Percentiles rank a stretch among this genome's conserved stretches.
These are phyloP conservation scores for Octonoba sinensis DNA, from an alignment of 2,888 invertebrate species.

Conservation along the genomic window DNA sequence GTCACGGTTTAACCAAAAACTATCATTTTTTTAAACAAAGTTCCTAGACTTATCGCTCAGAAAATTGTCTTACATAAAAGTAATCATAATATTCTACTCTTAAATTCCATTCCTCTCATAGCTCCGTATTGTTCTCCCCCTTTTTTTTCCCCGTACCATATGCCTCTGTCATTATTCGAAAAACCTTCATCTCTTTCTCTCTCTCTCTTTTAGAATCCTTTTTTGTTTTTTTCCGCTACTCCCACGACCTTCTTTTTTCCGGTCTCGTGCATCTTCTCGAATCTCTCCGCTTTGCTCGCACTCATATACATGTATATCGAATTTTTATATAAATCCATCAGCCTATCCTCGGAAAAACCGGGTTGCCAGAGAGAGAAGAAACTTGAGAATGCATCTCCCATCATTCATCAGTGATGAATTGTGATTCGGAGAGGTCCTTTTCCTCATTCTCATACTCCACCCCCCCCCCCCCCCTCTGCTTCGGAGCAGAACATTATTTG, in stretches of 20 bases:
- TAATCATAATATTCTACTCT: no score
- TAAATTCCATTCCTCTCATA: no score
- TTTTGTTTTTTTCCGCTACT: not conserved
- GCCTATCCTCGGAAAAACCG: not conserved
- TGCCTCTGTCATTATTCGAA: constrained; percentile 16
- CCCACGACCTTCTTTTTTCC: constrained; percentile 29
- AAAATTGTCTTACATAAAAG: no score
- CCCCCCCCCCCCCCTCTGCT: not conserved
- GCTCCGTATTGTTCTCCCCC: no score
- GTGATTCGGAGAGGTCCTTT: constrained; percentile 18
- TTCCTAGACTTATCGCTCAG: no score
- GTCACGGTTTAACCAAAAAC: no score
- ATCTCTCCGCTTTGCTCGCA: not conserved
- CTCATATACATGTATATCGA: constrained; percentile 17
- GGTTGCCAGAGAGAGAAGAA: constrained; percentile 1
- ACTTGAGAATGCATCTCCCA: constrained; percentile 19
- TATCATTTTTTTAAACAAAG: no score
- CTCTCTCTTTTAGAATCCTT: not conserved
- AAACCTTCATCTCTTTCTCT: constrained; percentile 6
- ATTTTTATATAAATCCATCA: constrained; percentile 43
- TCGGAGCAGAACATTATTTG: no score
- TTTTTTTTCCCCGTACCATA: no score
- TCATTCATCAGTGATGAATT: constrained; percentile 44
- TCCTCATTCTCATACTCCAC: not conserved
- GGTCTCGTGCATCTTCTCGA: constrained; percentile 18